Evolutionary conservation across 2,888 invertebrate genomes (phyloP), one percentile per base, ranked within the genome.

Genomic region (Caenorhabditis sulstoni): DNA sequence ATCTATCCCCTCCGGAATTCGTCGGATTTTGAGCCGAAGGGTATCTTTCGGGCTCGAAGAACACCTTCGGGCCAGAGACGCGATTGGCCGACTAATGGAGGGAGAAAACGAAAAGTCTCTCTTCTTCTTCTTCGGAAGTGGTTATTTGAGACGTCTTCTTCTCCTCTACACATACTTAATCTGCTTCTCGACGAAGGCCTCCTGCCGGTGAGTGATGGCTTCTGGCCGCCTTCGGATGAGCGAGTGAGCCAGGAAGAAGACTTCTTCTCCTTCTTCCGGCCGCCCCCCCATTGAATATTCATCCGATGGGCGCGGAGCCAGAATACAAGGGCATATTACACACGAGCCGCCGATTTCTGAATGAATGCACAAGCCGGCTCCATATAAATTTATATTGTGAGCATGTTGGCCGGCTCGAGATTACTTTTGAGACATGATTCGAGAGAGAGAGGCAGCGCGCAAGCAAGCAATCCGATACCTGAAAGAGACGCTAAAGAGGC

Each of bases 121-220:
- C 7, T 29, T 29, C 4, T 29, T n/a, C n/a, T n/a, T n/a, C n/a
- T n/a, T n/a, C n/a, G n/a, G n/a, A n/a, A n/a, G 29, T 3, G 35
- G 53, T 53, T 35, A 53, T 53, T 53, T 53, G 53, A 53, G 53
- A 53, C 53, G 53, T 53, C 16, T 35, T 52, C 52, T n/a, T n/a
- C n/a, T n/a, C n/a, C n/a, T n/a, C n/a, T 29, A 7, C 29, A 29
- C 29, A 29, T 29, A 29, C 29, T 29, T 29, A 29, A 29, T 29
- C 29, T 29, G 29, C n/a, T n/a, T n/a, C n/a, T n/a, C n/a, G n/a
- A n/a, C n/a, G n/a, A n/a, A n/a, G n/a, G n/a, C n/a, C n/a, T n/a
- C n/a, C n/a, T n/a, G n/a, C n/a, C n/a, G n/a, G 53, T 37, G 53
- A 37, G 53, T 53, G 53, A 37, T 53, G 53, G 53, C 53, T 29